phyloP scores from a whole-genome alignment of 2,113 vertebrate genomes.

The Thamnaconus septentrionalis region DNA sequence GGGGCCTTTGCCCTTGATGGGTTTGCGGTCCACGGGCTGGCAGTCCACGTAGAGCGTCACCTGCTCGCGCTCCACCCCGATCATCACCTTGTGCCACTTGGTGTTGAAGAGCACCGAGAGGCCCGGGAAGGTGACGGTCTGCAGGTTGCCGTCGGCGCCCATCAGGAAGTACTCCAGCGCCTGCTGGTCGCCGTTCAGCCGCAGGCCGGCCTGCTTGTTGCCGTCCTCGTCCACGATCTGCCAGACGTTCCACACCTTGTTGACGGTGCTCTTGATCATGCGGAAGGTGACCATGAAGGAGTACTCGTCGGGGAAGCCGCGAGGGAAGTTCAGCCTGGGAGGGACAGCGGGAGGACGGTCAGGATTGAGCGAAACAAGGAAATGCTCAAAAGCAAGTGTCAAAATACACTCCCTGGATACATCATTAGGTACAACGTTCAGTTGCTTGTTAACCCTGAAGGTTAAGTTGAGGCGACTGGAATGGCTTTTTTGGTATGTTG shows the following conservation, averaged over 20 bases:
- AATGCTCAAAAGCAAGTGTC: neutral
- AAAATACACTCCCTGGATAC: too few species aligned
- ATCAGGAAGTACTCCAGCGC: conserved; percentile 81
- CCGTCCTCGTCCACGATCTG: conserved; percentile 79
- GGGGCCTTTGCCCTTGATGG: conserved; percentile 79
- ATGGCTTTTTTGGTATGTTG: too few species aligned
- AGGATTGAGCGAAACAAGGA: neutral
- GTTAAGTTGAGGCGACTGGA: too few species aligned
- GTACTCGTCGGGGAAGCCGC: conserved; percentile 81
- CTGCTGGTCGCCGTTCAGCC: conserved; percentile 80
- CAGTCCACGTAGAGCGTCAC: conserved; percentile 82
- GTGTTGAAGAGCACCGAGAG: conserved; percentile 82
- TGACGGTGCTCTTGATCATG: conserved; percentile 81
- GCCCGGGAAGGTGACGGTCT: conserved; percentile 78
- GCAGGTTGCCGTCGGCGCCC: conserved; percentile 74
- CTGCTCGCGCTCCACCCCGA: conserved; percentile 76
- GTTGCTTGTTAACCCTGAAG: too few species aligned
- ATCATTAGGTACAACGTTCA: too few species aligned
- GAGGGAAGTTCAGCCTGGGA: conserved; percentile 77
- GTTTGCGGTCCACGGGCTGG: conserved; percentile 76
- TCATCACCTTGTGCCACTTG: conserved; percentile 84
- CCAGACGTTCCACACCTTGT: conserved; percentile 84
- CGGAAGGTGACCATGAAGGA: conserved; percentile 83
- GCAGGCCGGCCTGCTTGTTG: conserved; percentile 76
- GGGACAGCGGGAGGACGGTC: neutral